phyloP scores from a whole-genome alignment of 2,888 invertebrate genomes.

The Orgyia antiqua region DNA sequence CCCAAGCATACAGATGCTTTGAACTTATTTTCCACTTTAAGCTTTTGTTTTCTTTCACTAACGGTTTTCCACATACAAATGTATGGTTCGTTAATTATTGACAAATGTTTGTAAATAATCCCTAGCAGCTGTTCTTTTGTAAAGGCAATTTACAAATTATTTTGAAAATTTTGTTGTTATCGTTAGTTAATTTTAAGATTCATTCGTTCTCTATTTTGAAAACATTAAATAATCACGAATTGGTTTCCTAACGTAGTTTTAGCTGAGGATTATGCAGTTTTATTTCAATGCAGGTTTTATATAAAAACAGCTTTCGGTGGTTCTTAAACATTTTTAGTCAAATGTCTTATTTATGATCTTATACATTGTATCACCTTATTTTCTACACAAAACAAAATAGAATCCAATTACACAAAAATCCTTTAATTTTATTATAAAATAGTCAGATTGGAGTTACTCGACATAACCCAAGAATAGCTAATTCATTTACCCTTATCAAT shows the following conservation, averaged over 20 bases:
- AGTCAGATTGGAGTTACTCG: not conserved
- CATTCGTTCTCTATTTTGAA: too few species aligned
- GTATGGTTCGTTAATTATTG: slow-evolving; percentile 10
- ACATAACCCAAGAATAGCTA: slow-evolving; percentile 2
- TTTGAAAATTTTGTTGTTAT: too few species aligned
- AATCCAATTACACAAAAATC: not conserved
- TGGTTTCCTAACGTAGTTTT: too few species aligned
- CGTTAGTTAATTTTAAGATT: too few species aligned
- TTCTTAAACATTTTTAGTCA: too few species aligned
- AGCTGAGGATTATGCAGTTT: too few species aligned
- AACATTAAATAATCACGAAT: too few species aligned
- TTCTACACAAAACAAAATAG: not conserved
- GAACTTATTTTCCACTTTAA: slow-evolving; percentile 59
- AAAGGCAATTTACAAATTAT: too few species aligned
- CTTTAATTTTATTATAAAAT: not conserved
- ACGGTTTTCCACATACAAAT: slow-evolving; percentile 21
- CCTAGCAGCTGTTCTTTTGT: not conserved
- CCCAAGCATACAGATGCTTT: slow-evolving; percentile 50
- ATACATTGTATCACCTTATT: too few species aligned
- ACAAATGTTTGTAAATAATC: not conserved
- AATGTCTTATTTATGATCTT: too few species aligned
- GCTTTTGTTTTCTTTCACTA: slow-evolving; percentile 52
- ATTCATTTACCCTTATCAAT: slow-evolving; percentile 3
- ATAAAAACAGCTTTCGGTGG: too few species aligned
- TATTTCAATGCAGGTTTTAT: too few species aligned